Conservation (phyloP, 2,888 invertebrate species). For the Agrochola macilenta region DNA sequence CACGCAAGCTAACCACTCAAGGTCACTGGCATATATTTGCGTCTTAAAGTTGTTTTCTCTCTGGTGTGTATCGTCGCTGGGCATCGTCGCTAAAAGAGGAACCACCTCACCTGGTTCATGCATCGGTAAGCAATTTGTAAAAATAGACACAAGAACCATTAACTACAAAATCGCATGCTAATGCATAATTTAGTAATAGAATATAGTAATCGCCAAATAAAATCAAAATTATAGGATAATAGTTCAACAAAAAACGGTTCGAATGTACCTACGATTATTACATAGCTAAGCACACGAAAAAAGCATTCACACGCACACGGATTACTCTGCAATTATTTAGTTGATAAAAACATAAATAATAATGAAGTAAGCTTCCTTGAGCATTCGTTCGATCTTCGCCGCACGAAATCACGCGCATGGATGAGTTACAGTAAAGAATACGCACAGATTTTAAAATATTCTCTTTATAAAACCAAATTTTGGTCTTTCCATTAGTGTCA, state of each 20-base stretch:
- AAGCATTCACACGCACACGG: slow-evolving; percentile 22
- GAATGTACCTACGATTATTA: slow-evolving; percentile 11
- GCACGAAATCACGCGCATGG: too few relatives aligned
- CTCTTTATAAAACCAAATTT: too few relatives aligned
- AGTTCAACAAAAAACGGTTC: slow-evolving; percentile 11
- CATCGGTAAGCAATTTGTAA: not conserved
- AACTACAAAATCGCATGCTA: not conserved
- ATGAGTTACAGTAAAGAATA: too few relatives aligned
- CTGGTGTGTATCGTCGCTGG: too few relatives aligned
- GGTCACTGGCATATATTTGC: too few relatives aligned
- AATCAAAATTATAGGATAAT: slow-evolving; percentile 26
- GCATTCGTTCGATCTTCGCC: too few relatives aligned
- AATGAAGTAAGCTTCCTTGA: not conserved
- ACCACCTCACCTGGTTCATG: not conserved
- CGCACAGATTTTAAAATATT: too few relatives aligned
- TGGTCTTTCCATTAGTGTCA: too few relatives aligned
- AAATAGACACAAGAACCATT: not conserved
- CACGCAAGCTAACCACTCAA: too few relatives aligned
- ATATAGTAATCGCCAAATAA: not conserved
- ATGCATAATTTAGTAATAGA: not conserved
- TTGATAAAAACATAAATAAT: slow-evolving; percentile 13
- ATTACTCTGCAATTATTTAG: slow-evolving; percentile 7
- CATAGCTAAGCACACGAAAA: not conserved
- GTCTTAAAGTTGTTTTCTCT: too few relatives aligned
- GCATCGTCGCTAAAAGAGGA: not conserved